Evolutionary conservation across 2,888 invertebrate species (phyloP).

Genomic region (Leptinotarsa haldemani): DNA sequence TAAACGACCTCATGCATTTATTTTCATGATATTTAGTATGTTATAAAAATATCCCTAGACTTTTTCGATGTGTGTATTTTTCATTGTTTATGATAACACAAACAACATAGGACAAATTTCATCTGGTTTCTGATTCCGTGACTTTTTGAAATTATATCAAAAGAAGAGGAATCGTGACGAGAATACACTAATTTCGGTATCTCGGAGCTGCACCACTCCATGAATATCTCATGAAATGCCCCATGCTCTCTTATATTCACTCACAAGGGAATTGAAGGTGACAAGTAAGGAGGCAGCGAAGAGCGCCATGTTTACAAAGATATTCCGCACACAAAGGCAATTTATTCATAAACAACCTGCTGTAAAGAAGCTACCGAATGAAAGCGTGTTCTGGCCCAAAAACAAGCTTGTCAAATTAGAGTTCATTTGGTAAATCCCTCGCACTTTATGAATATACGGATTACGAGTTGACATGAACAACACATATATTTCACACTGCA

Average conservation of each 20-base stretch:
- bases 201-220: no score
- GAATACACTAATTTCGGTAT: no score
- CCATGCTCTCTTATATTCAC: background rate
- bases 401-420: conserved; percentile 13
- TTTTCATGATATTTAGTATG: no score
- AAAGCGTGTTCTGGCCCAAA: background rate
- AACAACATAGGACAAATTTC: no score
- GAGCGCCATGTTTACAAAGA: background rate
- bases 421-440: background rate
- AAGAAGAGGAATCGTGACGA: no score
- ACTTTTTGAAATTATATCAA: no score
- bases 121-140: no score
- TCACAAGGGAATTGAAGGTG: background rate
- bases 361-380: conserved; percentile 2
- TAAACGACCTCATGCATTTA: no score
- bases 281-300: background rate
- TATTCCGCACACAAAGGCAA: background rate
- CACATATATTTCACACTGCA: background rate
- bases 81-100: no score
- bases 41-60: no score
- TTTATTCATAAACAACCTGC: conserved; percentile 4
- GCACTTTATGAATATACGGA: conserved; percentile 1
- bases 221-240: background rate
- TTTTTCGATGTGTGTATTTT: no score
- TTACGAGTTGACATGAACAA: background rate